These are phyloP conservation scores for Rhopalosiphum nymphaeae DNA, from an alignment of 2,888 invertebrate genomes.

Conservation along the genomic window DNA sequence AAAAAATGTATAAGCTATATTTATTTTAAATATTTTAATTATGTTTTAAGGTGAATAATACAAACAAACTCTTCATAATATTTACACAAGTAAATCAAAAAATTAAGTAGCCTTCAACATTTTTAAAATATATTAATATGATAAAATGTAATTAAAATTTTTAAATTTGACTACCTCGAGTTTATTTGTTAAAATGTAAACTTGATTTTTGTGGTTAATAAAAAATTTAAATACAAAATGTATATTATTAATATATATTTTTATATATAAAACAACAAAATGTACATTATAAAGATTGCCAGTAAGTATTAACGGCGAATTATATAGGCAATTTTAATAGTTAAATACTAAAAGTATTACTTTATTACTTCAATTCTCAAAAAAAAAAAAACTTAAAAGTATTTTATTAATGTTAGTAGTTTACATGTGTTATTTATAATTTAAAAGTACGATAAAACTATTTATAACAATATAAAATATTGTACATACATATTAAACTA, in stretches of 20 bases:
- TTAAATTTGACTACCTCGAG: neutral
- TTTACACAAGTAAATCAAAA: neutral
- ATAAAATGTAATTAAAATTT: neutral
- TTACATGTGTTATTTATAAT: neutral
- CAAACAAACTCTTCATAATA: neutral
- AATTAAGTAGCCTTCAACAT: neutral
- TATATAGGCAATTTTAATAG: slow-evolving; percentile 42
- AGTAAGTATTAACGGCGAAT: neutral
- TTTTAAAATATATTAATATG: neutral
- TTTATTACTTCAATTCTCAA: neutral
- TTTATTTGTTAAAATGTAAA: neutral
- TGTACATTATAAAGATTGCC: neutral
- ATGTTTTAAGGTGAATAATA: neutral
- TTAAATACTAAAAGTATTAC: no score
- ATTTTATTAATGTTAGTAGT: neutral
- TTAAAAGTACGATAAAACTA: neutral
- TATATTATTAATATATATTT: neutral
- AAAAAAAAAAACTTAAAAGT: neutral
- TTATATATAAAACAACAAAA: neutral
- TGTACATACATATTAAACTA: neutral
- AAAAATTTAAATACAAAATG: neutral
- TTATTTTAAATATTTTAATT: no score
- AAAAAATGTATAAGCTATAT: neutral
- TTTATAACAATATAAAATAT: neutral
- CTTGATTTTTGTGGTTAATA: neutral